Conservation (phyloP, 2,888 invertebrate species). For the Pachydiplax longipennis region DNA sequence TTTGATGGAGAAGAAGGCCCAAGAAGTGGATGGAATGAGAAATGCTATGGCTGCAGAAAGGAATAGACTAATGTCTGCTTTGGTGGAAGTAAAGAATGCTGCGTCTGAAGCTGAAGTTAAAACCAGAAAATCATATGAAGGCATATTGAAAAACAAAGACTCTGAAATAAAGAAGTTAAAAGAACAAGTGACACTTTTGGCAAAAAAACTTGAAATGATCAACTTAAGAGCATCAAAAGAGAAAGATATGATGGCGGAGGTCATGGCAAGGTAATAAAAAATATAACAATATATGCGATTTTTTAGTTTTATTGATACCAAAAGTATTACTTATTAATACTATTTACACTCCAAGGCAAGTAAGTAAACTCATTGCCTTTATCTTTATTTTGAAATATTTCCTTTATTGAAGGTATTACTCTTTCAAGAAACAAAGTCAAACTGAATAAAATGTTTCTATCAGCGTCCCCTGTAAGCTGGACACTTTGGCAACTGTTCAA, state of each 20-base stretch:
- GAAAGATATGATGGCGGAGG: background rate
- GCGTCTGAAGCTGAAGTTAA: background rate
- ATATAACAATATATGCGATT: background rate
- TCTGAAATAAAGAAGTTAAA: background rate
- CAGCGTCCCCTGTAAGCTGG: too few species aligned
- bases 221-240: background rate
- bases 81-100: background rate
- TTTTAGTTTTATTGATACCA: background rate
- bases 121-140: background rate
- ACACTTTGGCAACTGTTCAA: too few species aligned
- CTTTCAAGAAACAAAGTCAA: too few species aligned
- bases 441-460: too few species aligned
- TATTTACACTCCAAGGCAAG: too few species aligned
- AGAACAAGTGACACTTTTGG: background rate
- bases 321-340: too few species aligned
- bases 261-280: constrained; percentile 2
- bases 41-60: background rate
- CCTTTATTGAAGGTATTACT: too few species aligned
- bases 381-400: too few species aligned
- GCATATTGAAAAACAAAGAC: background rate
- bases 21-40: constrained; percentile 22
- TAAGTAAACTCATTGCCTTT: too few species aligned
- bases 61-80: background rate
- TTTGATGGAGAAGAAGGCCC: constrained; percentile 7
- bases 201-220: background rate